Base-by-base conservation (phyloP, 1,140 invertebrate species). In the Bombus impatiens region DNA sequence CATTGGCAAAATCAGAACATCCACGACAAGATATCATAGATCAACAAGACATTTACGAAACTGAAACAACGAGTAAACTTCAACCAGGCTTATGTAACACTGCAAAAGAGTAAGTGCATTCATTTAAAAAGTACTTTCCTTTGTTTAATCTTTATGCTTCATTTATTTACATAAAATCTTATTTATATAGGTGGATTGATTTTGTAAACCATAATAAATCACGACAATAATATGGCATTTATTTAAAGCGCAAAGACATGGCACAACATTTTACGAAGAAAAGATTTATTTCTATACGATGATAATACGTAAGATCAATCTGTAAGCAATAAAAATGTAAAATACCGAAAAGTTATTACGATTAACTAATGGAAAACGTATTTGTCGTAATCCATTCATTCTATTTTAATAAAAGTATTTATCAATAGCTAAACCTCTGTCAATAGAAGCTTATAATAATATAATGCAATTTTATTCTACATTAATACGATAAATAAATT, bases 71-170 rank as follows among this genome's bases (percentile, higher is more conserved):
- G 22, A 89, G 81, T 35, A 78, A 82, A 28, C 22, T 94, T 3
- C 76, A 68, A 8, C 91, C 93, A 28, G 92, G 93, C 32, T 44
- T 71, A 15, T 94, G 93, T 76, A 89, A 94, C 76, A 92, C 92
- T 12, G 92, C 92, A 10, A 89, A 76, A 37, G 93, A 94, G 93
- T 94, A 84, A 92, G 88, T 91, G 42, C 0, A 42, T 47, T 76
- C 25, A 44, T 13, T 71, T 18, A 40, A 78, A 25, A 13, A 71
- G 15, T n/a, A 53, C n/a, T 6, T 57, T 40, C 25, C 32, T 76
- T 65, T 35, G 5, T 28, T 65, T 13, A 47, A 35, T 67, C 10
- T 25, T 8, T 6, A 3, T 25, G 22, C n/a, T 62, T 40, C 18
- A 12, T 32, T 78, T 22, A 71, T 44, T 47, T 37, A 6, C 28